Evolutionary conservation across 2,888 invertebrate species (phyloP), one percentile per base, ranked within the genome.

Genomic region (Darwinula stevensoni): DNA sequence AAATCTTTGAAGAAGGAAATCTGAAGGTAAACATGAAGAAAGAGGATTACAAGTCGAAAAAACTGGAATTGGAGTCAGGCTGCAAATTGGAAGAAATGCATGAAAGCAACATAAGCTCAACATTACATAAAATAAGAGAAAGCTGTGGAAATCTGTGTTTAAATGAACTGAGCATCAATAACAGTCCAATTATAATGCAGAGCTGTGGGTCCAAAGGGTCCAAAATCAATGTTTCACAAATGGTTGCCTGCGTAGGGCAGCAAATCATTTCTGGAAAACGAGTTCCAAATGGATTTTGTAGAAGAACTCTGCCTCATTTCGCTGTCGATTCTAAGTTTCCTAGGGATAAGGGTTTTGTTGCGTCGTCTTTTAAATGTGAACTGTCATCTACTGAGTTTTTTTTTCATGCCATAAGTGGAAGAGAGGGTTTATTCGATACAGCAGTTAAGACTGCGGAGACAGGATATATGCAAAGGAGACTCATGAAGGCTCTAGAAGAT

Each of bases 371-470:
- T 43, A 50, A 59, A 30, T 56, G 57, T 37, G 58, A 58, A 33
- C 43, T 59, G 37, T 58, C 58, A 11, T 56, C 58, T 1, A 48
- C 56, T 5, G 59, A 58, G 40, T 59, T 58, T 45, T 59, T 48
- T 46, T 58, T 58, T 44, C 58, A 58, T 47, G 56, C 58, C 33
- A 59, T 58, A 58, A 58, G 58, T 42, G 58, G 58, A 33, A 46
- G 58, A 35, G 58, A 58, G 43, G 58, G 58, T 44, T 46, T 58
- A 22, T 58, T 58, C 45, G 58, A 59, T 50, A 58, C 58, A 15
- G 58, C 58, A 39, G 57, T 59, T 31, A 58, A 58, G 39, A 59
- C 58, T 33, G 58, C 58, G 27, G 58, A 59, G 43, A 59, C 58
- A 31, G 57, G 57, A 34, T 59, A 58, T 42, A 59, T 58, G 38